Conservation (phyloP, 1,140 invertebrate genomes). For the Aradophagus sp. region DNA sequence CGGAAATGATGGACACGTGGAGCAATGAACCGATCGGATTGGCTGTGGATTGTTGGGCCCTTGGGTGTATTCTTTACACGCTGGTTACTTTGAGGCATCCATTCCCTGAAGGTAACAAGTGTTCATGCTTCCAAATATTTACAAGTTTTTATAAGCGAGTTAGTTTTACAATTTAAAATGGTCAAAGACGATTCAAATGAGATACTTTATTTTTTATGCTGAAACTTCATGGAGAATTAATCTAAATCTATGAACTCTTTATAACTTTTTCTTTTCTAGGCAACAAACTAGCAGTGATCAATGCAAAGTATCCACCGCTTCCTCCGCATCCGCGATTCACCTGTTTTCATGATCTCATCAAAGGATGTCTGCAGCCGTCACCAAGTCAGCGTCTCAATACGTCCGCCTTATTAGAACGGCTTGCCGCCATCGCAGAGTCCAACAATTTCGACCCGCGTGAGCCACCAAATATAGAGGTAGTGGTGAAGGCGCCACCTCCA, state of each 20-base stretch:
- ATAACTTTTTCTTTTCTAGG: too few relatives aligned
- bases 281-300: conserved; percentile 96
- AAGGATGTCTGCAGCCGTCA: conserved; percentile 88
- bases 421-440: conserved; percentile 91
- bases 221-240: too few relatives aligned
- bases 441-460: conserved; percentile 86
- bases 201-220: too few relatives aligned
- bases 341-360: conserved; percentile 94
- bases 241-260: too few relatives aligned
- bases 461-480: conserved; percentile 80
- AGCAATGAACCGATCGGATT: conserved; percentile 94
- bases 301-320: conserved; percentile 94
- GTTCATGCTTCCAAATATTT: background rate
- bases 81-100: conserved; percentile 96
- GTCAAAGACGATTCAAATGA: too few relatives aligned
- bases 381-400: conserved; percentile 86
- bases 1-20: conserved; percentile 99
- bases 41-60: conserved; percentile 95
- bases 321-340: conserved; percentile 85
- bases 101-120: conserved; percentile 87
- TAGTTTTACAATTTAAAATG: too few relatives aligned
- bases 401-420: conserved; percentile 85
- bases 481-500: conserved; percentile 67
- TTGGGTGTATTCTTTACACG: conserved; percentile 96
- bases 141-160: too few relatives aligned